A percentile compares a stretch with the other conserved stretches of the same genome.
These are phyloP conservation scores for Lasioglossum baleicum DNA, from an alignment of 1,140 invertebrate genomes.

Conservation along the genomic window DNA sequence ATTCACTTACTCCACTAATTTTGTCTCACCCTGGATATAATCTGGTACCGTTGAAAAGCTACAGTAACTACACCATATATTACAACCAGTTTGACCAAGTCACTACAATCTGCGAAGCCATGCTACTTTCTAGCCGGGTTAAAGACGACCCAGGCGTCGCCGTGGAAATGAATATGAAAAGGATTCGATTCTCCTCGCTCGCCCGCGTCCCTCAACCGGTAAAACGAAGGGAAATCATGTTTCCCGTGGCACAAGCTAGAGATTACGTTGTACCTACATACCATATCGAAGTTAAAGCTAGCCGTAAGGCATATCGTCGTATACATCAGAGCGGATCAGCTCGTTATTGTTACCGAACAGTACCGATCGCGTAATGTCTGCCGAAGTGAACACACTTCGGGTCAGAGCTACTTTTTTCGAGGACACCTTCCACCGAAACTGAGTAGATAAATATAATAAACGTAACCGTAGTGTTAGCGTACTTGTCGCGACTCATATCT, in stretches of 20 bases:
- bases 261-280: constrained; percentile 29
- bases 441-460: not conserved
- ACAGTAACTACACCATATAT: too few relatives aligned
- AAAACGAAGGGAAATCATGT: constrained; percentile 19
- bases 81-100: too few relatives aligned
- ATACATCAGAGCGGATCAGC: constrained; percentile 20
- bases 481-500: not conserved
- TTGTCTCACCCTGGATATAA: too few relatives aligned
- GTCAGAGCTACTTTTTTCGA: constrained; percentile 21
- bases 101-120: too few relatives aligned
- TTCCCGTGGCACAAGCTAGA: constrained; percentile 41
- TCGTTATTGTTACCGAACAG: constrained; percentile 20
- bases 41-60: too few relatives aligned
- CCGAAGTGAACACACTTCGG: not conserved
- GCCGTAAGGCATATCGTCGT: constrained; percentile 18
- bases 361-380: not conserved
- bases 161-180: too few relatives aligned
- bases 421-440: constrained; percentile 41
- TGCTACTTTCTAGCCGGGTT: too few relatives aligned
- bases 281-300: constrained; percentile 20
- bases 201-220: not conserved
- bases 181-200: not conserved
- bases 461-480: not conserved
- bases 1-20: too few relatives aligned
- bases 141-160: too few relatives aligned